These are phyloP conservation scores for Physocephala rufipes DNA, from an alignment of 2,888 invertebrate species.

Conservation along the genomic window DNA sequence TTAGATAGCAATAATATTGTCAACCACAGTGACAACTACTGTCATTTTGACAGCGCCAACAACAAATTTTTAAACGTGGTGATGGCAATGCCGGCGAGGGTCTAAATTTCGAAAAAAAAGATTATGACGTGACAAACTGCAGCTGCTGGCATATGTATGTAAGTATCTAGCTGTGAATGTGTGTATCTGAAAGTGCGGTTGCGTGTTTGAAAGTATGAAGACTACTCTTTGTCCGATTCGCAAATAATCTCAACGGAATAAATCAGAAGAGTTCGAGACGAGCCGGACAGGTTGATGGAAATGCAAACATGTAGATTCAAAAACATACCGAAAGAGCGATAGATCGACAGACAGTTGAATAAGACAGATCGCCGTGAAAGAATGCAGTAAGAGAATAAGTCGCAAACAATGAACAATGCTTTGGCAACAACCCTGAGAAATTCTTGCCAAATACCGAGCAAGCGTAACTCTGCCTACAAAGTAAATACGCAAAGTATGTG, in stretches of 20 bases:
- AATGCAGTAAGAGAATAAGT: neutral
- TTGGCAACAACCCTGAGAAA: conserved; percentile 13
- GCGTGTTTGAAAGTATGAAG: too few species aligned
- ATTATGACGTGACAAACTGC: neutral
- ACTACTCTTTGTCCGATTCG: neutral
- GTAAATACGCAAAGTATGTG: neutral
- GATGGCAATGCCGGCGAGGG: neutral
- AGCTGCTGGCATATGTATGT: neutral
- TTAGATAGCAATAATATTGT: conserved; percentile 9
- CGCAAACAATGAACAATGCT: neutral
- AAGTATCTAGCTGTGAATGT: neutral
- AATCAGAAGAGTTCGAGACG: conserved; percentile 21
- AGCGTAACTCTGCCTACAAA: conserved; percentile 18
- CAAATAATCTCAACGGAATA: conserved; percentile 25
- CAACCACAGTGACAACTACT: neutral
- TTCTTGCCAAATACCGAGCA: conserved; percentile 15
- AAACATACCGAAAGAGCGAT: neutral
- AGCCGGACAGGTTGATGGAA: conserved; percentile 12
- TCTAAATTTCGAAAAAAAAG: neutral
- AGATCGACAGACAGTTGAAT: conserved; percentile 1
- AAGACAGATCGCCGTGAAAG: neutral
- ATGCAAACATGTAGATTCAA: neutral
- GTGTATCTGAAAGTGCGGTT: neutral
- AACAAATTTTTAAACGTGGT: neutral
- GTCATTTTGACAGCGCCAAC: neutral